Base-by-base conservation (phyloP, 2,113 vertebrate genomes). In the Forbesichthys agassizii region DNA sequence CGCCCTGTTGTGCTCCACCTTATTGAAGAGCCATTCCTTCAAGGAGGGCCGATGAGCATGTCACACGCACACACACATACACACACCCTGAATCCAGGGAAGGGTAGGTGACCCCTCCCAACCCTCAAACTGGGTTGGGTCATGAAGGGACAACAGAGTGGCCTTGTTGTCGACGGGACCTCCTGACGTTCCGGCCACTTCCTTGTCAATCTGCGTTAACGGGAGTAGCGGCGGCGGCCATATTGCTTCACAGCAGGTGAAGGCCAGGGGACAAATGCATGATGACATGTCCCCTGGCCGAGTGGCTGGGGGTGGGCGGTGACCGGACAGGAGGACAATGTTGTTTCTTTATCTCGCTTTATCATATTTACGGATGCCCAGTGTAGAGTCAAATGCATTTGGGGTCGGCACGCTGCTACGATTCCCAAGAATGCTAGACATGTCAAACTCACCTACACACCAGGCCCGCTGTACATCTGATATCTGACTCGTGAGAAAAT, bases 11-110 rank as follows among this genome's bases (percentile, higher is more conserved):
- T 64, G 80, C 91, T 92, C 90, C 87, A 80, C 93, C 95, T 96
- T 96, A 96, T 95, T 95, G 96, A 94, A 96, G 89, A 96, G 89
- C 93, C 95, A 95, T 95, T 94, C 92, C 92, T 95, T 93, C 27
- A 93, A 93, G 94, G 90, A 94, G 91, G 87, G 93, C 92, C 93
- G 94, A 93, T 88, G 92, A 95, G 89, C 92, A 90, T 94, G 94
- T 94, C 94, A 91, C 90, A 92, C 73, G 61, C 84, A 11, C 27
- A 27, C 94, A 91, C 90, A 92, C 73, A 64, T 83, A 11, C 27
- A 27, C 27, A 27, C 27, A 27, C 27, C 27, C 36, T 74, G 77
- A 88, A 89, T 89, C 87, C 85, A 77, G 61, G 80, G 61, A 69
- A 27, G 71, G 79, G 80, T 86, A 81, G 85, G 83, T 85, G 85